Conservation (phyloP, 2,113 vertebrate species). For the Anolis sagrei region DNA sequence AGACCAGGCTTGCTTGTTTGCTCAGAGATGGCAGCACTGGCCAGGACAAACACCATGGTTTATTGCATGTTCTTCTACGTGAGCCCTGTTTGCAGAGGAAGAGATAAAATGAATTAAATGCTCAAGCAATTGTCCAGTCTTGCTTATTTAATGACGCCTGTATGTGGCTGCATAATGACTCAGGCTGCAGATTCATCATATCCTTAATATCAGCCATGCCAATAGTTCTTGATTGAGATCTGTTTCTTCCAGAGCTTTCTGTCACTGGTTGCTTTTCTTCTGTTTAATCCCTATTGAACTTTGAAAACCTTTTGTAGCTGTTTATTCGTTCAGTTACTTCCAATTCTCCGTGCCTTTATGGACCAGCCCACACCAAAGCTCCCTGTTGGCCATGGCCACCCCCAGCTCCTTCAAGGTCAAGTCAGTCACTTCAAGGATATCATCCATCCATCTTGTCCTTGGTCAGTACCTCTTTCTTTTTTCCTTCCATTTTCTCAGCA, state of each 20-base stretch:
- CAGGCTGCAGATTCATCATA: conserved; percentile 36
- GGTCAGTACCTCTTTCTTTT: no score
- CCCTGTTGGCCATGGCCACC: no score
- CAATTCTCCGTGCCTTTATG: no score
- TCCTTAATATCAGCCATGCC: not conserved
- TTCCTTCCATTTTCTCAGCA: no score
- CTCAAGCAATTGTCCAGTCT: not conserved
- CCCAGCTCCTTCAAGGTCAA: no score
- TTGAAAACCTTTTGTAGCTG: not conserved
- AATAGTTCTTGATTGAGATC: conserved; percentile 3
- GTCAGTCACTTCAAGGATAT: no score
- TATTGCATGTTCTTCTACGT: conserved; percentile 36
- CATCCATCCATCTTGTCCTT: no score
- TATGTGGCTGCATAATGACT: conserved; percentile 12
- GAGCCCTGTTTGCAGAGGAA: conserved; percentile 51
- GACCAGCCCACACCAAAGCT: no score
- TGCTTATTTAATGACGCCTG: conserved; percentile 4
- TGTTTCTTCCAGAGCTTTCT: not conserved
- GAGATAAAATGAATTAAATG: conserved; percentile 52
- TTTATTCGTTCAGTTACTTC: no score
- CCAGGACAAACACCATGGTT: conserved; percentile 49
- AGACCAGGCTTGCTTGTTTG: conserved; percentile 51
- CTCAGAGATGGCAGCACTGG: conserved; percentile 45
- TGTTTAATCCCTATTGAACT: not conserved
- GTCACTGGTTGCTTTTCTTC: not conserved